Base-by-base conservation (phyloP, 2,888 invertebrate genomes). In the Hemistola chrysoprasaria region DNA sequence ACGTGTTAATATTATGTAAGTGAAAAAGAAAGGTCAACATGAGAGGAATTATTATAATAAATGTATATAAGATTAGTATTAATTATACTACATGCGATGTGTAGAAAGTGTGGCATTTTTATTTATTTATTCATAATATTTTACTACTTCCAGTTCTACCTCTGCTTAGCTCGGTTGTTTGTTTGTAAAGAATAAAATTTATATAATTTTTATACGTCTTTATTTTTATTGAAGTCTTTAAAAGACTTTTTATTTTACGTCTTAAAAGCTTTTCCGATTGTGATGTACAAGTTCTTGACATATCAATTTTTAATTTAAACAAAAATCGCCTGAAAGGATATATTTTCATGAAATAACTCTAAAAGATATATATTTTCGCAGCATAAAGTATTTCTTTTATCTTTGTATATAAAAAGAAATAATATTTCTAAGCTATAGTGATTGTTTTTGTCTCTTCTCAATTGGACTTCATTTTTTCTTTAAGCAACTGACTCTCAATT, bases 41-140 rank as follows among this genome's bases (percentile, higher is more conserved):
- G 86, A 86, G 86, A 88, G 86, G 85, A 87, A 86, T 77, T 86
- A 85, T 83, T 76, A 70, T 76, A 75, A 61, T 78, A 79, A 79
- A 71, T 85, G 84, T 86, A 86, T 55, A 86, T 85, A 86, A 74
- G 61, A 60, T 77, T 75, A 82, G 69, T 59, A 60, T 60, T 53
- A 61, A 59, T 62, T 71, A 66, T 62, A 61, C n/a, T n/a, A n/a
- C 71, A 33, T 22, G 66, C 71, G 65, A 65, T 70, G 65, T 62
- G 55, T 78, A 64, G 65, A 63, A 59, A 67, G 56, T 57, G 67
- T 16, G 16, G 16, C 16, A 16, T 16, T 68, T 62, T 41, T 51
- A 30, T 27, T 32, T 11, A 8, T 32, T 47, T 47, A 40, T 54
- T 53, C 27, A 10, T 11, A 33, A 26, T 27, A 20, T 21, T 32